Evolutionary conservation across 2,113 vertebrate species (phyloP).

Genomic region (Ceyx melanurus): DNA sequence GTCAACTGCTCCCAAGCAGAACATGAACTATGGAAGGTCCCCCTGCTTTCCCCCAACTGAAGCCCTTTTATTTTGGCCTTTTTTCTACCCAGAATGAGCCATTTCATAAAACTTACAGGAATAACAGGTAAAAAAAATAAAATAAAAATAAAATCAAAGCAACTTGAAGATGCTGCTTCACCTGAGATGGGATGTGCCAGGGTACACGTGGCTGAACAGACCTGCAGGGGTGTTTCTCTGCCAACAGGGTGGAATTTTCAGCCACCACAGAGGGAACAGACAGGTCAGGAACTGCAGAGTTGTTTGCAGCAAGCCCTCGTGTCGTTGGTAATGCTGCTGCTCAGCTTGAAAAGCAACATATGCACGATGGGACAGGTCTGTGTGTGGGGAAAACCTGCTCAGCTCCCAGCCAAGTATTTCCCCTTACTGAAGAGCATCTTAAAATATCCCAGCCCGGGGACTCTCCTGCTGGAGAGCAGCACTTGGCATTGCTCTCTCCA

Average conservation of each 20-base stretch:
- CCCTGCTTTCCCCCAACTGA: not conserved
- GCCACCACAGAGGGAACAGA: not conserved
- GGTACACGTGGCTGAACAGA: not conserved
- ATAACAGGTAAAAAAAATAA: not conserved
- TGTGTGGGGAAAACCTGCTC: slow-evolving; percentile 8
- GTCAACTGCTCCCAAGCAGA: not conserved
- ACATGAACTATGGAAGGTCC: fast-evolving
- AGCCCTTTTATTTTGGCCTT: not conserved
- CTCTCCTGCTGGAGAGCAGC: slow-evolving; percentile 30
- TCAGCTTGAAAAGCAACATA: slow-evolving; percentile 14
- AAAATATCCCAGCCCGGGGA: not conserved
- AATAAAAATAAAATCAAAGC: not conserved
- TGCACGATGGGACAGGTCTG: not conserved
- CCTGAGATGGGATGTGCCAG: fast-evolving
- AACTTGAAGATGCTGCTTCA: not conserved
- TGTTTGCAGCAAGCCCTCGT: slow-evolving; percentile 32
- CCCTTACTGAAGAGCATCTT: slow-evolving; percentile 8
- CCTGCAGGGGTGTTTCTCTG: not conserved
- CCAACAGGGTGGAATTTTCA: slow-evolving; percentile 3
- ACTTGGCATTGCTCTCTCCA: slow-evolving; percentile 11
- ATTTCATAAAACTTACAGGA: not conserved
- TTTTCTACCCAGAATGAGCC: not conserved
- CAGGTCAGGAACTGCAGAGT: not conserved
- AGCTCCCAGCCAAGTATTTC: slow-evolving; percentile 35
- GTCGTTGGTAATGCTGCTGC: not conserved